phyloP scores from a whole-genome alignment of 1,140 invertebrate genomes.

The Neodiprion fabricii region DNA sequence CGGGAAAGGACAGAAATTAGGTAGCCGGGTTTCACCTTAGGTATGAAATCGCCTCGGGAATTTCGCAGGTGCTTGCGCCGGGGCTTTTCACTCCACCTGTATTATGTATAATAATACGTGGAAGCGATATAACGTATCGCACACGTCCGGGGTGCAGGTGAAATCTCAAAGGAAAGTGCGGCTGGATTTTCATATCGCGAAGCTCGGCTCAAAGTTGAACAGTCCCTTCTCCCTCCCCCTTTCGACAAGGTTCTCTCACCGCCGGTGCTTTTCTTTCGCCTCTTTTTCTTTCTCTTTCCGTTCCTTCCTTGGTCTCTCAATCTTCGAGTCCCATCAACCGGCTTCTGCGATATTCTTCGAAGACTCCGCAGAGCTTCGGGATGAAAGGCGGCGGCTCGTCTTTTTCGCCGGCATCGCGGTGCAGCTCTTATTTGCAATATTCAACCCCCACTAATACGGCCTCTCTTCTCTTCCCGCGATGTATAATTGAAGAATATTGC shows the following conservation, averaged over 20 bases:
- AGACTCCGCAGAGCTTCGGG: too few species aligned
- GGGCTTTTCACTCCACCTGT: too few species aligned
- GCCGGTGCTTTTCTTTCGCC: background rate
- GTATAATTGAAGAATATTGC: background rate
- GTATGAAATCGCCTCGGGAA: background rate
- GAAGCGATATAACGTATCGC: too few species aligned
- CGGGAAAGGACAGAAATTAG: background rate
- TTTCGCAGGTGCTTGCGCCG: too few species aligned
- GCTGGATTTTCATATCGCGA: background rate
- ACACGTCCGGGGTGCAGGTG: too few species aligned
- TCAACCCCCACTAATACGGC: background rate
- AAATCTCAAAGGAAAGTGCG: background rate
- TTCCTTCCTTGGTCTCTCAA: background rate
- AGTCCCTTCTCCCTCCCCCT: background rate
- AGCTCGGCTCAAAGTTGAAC: background rate
- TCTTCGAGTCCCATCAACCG: too few species aligned
- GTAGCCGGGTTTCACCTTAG: background rate
- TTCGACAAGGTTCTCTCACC: background rate
- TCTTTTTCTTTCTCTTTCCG: background rate
- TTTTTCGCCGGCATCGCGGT: background rate
- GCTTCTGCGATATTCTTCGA: too few species aligned
- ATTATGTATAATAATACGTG: too few species aligned
- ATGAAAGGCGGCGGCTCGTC: background rate
- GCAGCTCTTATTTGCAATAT: conserved; percentile 1
- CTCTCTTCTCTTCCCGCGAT: background rate